phyloP scores from a whole-genome alignment of 1,140 invertebrate genomes.

The Megathymus violae region DNA sequence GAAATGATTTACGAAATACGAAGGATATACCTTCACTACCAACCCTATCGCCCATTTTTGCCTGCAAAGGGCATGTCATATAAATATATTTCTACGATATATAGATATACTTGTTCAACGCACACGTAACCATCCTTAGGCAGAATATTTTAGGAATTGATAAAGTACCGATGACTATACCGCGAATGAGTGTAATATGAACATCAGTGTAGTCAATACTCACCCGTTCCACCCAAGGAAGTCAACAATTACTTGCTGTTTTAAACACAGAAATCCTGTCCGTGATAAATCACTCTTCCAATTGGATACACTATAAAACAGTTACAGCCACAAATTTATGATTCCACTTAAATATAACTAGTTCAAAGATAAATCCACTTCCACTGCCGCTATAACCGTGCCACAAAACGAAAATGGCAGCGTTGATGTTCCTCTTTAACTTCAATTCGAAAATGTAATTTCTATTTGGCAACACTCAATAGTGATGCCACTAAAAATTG shows the following conservation, averaged over 20 bases:
- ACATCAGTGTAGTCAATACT: slow-evolving; percentile 73
- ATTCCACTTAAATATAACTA: slow-evolving; percentile 53
- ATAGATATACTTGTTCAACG: not conserved
- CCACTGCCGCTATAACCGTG: slow-evolving; percentile 71
- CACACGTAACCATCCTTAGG: not conserved
- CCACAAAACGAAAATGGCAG: slow-evolving; percentile 83
- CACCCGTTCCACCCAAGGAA: slow-evolving; percentile 76
- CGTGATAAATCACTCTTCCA: slow-evolving; percentile 46
- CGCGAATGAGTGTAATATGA: slow-evolving; percentile 64
- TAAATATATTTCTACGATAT: not conserved
- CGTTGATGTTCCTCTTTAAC: slow-evolving; percentile 54
- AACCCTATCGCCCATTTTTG: slow-evolving; percentile 14
- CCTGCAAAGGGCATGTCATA: not conserved
- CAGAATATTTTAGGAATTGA: not conserved
- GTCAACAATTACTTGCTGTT: slow-evolving; percentile 66
- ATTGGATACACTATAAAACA: slow-evolving; percentile 53
- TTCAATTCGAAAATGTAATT: slow-evolving; percentile 48
- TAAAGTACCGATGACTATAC: slow-evolving; percentile 38
- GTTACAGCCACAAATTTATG: slow-evolving; percentile 50
- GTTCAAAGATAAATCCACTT: slow-evolving; percentile 56
- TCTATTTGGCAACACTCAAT: slow-evolving; percentile 40
- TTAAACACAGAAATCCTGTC: slow-evolving; percentile 50
- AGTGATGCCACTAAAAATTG: not conserved
- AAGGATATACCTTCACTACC: slow-evolving; percentile 15
- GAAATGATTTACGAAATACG: not conserved